A percentile compares a stretch with the other conserved stretches of the same genome.
phyloP scores from a whole-genome alignment of 2,888 invertebrate species.

The Ormyrus thymus region DNA sequence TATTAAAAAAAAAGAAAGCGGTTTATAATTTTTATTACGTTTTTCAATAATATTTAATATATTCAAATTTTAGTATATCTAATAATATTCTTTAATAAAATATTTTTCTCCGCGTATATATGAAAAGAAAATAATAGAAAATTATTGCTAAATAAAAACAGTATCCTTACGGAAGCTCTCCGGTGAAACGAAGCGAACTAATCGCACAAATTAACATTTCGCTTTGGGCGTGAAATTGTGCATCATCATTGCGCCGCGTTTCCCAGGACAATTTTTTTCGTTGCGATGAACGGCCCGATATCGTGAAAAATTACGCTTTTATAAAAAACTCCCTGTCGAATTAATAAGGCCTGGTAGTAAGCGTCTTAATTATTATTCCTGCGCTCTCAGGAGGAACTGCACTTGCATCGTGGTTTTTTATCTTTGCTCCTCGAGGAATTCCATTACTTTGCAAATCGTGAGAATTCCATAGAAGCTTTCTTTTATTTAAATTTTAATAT shows the following conservation, averaged over 20 bases:
- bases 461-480: background rate
- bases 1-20: too few species aligned
- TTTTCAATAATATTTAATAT: too few species aligned
- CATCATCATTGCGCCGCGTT: conserved; percentile 54
- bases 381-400: too few species aligned
- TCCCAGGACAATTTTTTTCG: conserved; percentile 52
- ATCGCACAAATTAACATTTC: conserved; percentile 68
- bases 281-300: conserved; percentile 4
- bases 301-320: conserved; percentile 2
- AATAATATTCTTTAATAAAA: too few species aligned
- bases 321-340: conserved; percentile 12
- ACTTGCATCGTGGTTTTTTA: too few species aligned
- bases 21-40: too few species aligned
- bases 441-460: too few species aligned
- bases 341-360: background rate
- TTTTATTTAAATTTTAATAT: conserved; percentile 1
- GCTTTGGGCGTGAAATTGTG: conserved; percentile 59
- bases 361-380: background rate
- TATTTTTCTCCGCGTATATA: background rate
- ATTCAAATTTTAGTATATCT: too few species aligned
- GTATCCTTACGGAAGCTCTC: conserved; percentile 16
- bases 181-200: conserved; percentile 63
- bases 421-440: too few species aligned
- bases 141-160: background rate
- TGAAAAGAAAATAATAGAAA: background rate